phyloP scores from a whole-genome alignment of 2,888 invertebrate genomes.

The Drosophila nr. perissopoda region DNA sequence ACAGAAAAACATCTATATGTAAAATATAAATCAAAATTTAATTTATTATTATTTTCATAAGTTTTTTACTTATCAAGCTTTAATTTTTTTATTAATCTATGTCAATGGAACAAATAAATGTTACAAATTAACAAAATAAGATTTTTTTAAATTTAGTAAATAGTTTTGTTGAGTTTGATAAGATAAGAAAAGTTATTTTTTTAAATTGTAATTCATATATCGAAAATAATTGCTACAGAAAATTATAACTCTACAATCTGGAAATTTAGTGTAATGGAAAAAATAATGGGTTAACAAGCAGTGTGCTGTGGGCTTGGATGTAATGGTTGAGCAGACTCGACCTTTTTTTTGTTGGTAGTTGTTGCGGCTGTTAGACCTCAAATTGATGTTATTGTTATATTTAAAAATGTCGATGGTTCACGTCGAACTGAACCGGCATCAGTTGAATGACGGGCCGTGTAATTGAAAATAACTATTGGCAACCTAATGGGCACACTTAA shows the following conservation, averaged over 20 bases:
- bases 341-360: conserved; percentile 41
- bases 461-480: conserved; percentile 80
- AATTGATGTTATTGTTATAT: conserved; percentile 61
- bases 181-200: too few species aligned
- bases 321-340: conserved; percentile 30
- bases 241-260: background rate
- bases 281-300: background rate
- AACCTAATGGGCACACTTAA: conserved; percentile 62
- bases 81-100: background rate
- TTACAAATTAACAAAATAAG: background rate
- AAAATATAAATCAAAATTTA: background rate
- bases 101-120: background rate
- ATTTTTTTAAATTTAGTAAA: too few species aligned
- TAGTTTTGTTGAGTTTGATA: too few species aligned
- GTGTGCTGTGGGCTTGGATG: conserved; percentile 32
- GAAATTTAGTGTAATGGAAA: background rate
- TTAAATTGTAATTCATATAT: background rate
- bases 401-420: conserved; percentile 78
- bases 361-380: conserved; percentile 55
- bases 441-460: conserved; percentile 39
- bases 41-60: background rate
- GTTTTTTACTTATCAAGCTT: background rate
- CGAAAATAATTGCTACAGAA: background rate
- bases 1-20: background rate
- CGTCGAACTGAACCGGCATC: conserved; percentile 49